Evolutionary conservation across 2,888 invertebrate genomes (phyloP).

Genomic region (Folsomia candida): DNA sequence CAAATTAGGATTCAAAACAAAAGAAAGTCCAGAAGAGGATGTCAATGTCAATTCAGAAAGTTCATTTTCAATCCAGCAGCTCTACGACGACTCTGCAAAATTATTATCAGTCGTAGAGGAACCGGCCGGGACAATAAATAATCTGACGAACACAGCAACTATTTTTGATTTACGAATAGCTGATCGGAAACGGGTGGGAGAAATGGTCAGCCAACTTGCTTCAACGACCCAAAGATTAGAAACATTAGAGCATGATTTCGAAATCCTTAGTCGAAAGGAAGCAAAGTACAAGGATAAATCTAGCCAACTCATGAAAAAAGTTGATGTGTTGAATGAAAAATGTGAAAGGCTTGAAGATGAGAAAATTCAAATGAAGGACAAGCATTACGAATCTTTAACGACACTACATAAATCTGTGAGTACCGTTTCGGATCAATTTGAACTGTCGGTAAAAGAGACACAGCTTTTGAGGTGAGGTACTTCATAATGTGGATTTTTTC

Average conservation of each 20-base stretch:
- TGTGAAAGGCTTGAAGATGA: constrained; percentile 19
- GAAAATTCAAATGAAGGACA: constrained; percentile 20
- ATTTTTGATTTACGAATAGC: constrained; percentile 35
- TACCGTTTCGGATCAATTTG: constrained; percentile 23
- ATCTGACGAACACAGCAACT: neutral
- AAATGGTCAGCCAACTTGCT: constrained; percentile 33
- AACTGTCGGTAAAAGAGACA: constrained; percentile 21
- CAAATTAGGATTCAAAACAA: too few species aligned
- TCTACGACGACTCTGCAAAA: neutral
- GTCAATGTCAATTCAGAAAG: too few species aligned
- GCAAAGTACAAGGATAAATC: constrained; percentile 21
- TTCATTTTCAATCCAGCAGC: neutral
- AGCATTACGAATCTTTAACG: constrained; percentile 17
- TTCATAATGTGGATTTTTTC: too few species aligned
- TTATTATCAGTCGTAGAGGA: neutral
- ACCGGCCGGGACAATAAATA: too few species aligned
- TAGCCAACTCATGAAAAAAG: constrained; percentile 26
- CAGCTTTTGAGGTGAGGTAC: constrained; percentile 18
- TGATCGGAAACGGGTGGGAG: constrained; percentile 40
- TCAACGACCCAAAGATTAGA: constrained; percentile 34
- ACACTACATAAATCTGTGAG: constrained; percentile 25
- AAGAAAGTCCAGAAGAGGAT: too few species aligned
- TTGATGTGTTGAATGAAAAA: constrained; percentile 31
- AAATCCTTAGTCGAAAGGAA: constrained; percentile 18
- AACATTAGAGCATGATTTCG: constrained; percentile 9